A percentile compares a stretch with the other conserved stretches of the same genome.
Evolutionary conservation across 2,113 vertebrate genomes (phyloP).

Genomic region (Chaetops frenatus): DNA sequence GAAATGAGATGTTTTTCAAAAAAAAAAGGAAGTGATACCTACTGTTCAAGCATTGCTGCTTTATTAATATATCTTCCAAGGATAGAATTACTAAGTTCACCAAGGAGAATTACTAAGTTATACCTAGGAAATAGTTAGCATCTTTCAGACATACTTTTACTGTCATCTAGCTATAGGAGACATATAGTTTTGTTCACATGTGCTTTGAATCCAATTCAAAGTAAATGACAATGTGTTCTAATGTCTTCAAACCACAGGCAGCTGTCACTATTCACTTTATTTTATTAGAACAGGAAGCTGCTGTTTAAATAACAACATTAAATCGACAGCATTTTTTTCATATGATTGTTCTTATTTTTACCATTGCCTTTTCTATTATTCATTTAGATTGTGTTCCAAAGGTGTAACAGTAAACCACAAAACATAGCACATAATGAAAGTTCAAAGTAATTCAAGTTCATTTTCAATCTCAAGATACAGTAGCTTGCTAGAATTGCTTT

Average conservation of each 20-base stretch:
- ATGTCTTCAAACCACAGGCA: neutral
- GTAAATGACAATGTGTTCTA: neutral
- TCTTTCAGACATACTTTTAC: neutral
- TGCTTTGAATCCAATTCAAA: neutral
- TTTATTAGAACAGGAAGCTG: neutral
- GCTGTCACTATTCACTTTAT: neutral
- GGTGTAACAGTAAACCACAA: neutral
- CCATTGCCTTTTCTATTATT: neutral
- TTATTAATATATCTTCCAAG: constrained; percentile 6
- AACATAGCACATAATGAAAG: neutral
- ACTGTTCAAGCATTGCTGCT: neutral
- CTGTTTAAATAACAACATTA: neutral
- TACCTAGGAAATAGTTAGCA: neutral
- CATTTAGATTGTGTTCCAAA: neutral
- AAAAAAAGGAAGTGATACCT: neutral
- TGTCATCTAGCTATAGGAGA: neutral
- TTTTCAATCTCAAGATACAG: neutral
- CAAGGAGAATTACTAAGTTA: constrained; percentile 21
- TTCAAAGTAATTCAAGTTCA: neutral
- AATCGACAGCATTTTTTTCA: neutral
- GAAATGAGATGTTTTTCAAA: neutral
- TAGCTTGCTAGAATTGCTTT: neutral
- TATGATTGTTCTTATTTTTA: neutral
- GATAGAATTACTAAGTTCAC: too few relatives aligned
- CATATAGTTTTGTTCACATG: neutral